Conservation (phyloP, 2,797 vertebrate species). For the Ptychobarbus kaznakovi region DNA sequence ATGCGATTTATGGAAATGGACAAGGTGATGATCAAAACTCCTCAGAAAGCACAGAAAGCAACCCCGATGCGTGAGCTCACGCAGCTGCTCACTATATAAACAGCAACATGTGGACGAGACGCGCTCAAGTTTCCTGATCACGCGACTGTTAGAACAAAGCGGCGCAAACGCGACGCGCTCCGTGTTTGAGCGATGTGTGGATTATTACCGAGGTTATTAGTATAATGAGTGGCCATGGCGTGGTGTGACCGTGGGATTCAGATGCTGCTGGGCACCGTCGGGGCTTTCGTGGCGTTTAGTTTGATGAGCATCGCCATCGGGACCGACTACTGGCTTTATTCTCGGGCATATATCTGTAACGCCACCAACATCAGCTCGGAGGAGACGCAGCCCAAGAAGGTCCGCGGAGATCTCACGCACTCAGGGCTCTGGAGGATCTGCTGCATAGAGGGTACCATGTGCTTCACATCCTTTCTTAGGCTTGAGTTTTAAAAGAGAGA, state of each 20-base stretch:
- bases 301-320: conserved; percentile 98
- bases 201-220: conserved; percentile 58
- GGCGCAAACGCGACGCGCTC: too few relatives aligned
- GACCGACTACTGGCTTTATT: conserved; percentile 98
- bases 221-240: conserved; percentile 93
- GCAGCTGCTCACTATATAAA: background rate
- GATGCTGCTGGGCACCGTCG: conserved; percentile 93
- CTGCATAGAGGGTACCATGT: conserved; percentile 89
- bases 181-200: conserved; percentile 53
- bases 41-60: conserved; percentile 38
- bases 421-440: conserved; percentile 96
- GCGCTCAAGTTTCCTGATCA: conserved; percentile 52
- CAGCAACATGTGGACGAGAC: conserved; percentile 55
- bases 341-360: conserved; percentile 94
- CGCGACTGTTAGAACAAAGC: conserved; percentile 52
- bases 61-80: too few relatives aligned
- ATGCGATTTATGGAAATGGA: conserved; percentile 1
- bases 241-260: conserved; percentile 97
- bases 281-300: conserved; percentile 96
- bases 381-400: conserved; percentile 82
- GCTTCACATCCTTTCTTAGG: conserved; percentile 9
- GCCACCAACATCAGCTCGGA: conserved; percentile 87
- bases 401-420: conserved; percentile 90
- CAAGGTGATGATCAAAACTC: background rate
- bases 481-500: conserved; percentile 5